These are phyloP conservation scores for Drosophila sulfurigaster DNA, from an alignment of 1,140 invertebrate genomes.

Conservation along the genomic window DNA sequence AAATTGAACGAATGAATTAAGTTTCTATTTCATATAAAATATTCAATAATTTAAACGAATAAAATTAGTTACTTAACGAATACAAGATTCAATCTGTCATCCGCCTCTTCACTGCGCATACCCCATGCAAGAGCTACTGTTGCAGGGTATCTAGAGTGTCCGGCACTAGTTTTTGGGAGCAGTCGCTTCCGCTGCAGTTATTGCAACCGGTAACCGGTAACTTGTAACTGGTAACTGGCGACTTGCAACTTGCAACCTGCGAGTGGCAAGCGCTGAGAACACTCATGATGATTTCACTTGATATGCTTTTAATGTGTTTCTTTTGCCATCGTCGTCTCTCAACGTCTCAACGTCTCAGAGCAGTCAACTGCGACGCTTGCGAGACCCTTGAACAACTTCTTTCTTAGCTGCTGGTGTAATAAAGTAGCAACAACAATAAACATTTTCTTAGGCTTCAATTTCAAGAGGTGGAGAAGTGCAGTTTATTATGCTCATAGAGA, in stretches of 20 bases:
- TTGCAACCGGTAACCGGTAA: conserved; percentile 34
- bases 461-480: conserved; percentile 37
- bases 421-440: conserved; percentile 65
- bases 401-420: conserved; percentile 55
- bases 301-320: conserved; percentile 81
- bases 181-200: conserved; percentile 37
- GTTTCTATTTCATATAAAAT: too few species aligned
- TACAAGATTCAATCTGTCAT: too few species aligned
- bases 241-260: conserved; percentile 26
- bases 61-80: too few species aligned
- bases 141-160: conserved; percentile 18
- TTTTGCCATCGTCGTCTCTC: conserved; percentile 57
- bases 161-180: conserved; percentile 38
- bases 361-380: conserved; percentile 72
- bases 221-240: conserved; percentile 45
- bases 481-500: conserved; percentile 71
- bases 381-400: neutral
- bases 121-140: neutral
- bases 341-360: conserved; percentile 5
- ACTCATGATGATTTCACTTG: conserved; percentile 68
- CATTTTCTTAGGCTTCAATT: conserved; percentile 74
- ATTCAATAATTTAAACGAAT: too few species aligned
- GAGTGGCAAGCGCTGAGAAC: conserved; percentile 64
- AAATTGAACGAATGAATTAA: too few species aligned
- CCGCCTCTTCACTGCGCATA: neutral